Evolutionary conservation across 2,888 invertebrate genomes (phyloP), one percentile per base, ranked within the genome.

Genomic region (Brachynemurus nebulosus): DNA sequence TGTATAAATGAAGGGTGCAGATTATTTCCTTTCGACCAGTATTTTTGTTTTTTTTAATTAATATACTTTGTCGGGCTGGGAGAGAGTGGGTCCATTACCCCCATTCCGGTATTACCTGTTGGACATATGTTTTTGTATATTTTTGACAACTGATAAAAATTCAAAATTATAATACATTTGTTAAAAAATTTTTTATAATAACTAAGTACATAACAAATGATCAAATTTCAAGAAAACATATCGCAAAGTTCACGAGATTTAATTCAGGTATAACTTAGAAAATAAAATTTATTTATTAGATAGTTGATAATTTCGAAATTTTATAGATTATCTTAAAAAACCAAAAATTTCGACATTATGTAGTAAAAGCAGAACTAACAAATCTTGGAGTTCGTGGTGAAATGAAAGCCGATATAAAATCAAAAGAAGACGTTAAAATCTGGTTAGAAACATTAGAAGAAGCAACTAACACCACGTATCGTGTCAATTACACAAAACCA

Each of bases 381-480:
- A 18, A 7, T 6, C 20, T 37, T n/a, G 37, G 37, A 2, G 37
- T 37, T 3, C 18, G 37, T 19, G 37, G 37, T 7, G 37, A 37
- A 37, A 37, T 37, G 37, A 37, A 37, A 20, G 37, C 37, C 8
- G 18, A 37, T 19, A 37, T 37, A 17, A 37, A 37, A 37, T 19
- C n/a, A 19, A 37, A 37, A 37, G 37, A 37, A 37, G 37, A 37
- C 20, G 37, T 37, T 37, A 37, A 37, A 37, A 2, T 11, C 3
- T 37, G 37, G 37, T 6, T 37, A 11, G 37, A 37, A 6, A 37
- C 20, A 37, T 37, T 37, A 8, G 20, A 37, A 19, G 9, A 4
- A 19, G 5, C 37, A 9, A 37, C 37, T 20, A 37, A 37, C 12
- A 37, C 37, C 12, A 37, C 37, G 5, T 37, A 37, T 37, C 37